phyloP scores from a whole-genome alignment of 2,888 invertebrate genomes.

The Cylloceria caligata region DNA sequence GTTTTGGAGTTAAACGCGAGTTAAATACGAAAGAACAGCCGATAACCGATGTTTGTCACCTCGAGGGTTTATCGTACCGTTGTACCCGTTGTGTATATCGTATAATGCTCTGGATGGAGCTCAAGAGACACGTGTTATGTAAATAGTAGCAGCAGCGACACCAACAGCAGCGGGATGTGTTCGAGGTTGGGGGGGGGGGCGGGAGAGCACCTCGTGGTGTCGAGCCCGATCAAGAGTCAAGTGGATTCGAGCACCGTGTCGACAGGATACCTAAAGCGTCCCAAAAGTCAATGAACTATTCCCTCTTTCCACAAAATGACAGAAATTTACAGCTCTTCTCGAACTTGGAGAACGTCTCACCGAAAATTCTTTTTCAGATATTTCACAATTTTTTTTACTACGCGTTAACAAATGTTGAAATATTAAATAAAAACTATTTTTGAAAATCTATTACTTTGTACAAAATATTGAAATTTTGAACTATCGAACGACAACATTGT shows the following conservation, averaged over 20 bases:
- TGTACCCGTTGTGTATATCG: conserved; percentile 50
- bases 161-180: background rate
- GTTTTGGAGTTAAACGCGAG: background rate
- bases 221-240: conserved; percentile 63
- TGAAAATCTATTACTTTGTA: no score
- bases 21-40: background rate
- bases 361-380: no score
- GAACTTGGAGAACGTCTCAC: background rate
- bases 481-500: no score
- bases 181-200: background rate
- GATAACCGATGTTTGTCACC: conserved; percentile 45
- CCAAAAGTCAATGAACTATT: conserved; percentile 35
- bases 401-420: no score
- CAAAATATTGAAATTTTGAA: no score
- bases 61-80: conserved; percentile 54
- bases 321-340: background rate
- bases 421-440: no score
- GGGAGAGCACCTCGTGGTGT: conserved; percentile 39
- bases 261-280: conserved; percentile 30
- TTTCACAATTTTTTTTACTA: no score
- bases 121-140: conserved; percentile 61
- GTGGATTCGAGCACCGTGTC: conserved; percentile 51
- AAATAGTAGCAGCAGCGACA: conserved; percentile 54
- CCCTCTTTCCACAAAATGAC: background rate
- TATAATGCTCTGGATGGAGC: conserved; percentile 27